These are phyloP conservation scores for Hydrophis major DNA, from an alignment of 2,797 vertebrate species.

Conservation along the genomic window DNA sequence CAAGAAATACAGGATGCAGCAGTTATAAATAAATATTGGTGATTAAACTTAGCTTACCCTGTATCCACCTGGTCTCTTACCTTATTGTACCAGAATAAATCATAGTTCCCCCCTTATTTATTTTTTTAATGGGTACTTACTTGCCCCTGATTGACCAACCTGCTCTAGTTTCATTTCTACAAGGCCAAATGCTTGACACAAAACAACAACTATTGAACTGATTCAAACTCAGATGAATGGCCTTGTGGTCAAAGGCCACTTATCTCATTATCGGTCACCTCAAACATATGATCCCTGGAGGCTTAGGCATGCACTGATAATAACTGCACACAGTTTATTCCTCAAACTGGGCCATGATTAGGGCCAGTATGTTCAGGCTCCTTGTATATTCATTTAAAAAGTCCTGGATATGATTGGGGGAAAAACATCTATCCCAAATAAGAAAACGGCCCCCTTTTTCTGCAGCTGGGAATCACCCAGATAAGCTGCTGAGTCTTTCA, in stretches of 20 bases:
- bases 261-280: not conserved
- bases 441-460: constrained; percentile 31
- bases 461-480: not conserved
- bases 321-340: not conserved
- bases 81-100: not conserved
- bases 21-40: not conserved
- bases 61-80: not conserved
- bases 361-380: not conserved
- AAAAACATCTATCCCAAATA: not conserved
- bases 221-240: constrained; percentile 2
- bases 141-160: not conserved
- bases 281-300: not conserved
- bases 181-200: not conserved
- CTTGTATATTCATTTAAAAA: not conserved
- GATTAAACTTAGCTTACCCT: not conserved
- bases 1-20: not conserved
- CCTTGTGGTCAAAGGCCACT: not conserved
- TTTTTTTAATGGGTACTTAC: not conserved
- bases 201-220: constrained; percentile 17
- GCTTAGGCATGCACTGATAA: not conserved
- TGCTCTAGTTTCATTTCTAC: not conserved
- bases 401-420: not conserved
- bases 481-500: not conserved
- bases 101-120: not conserved
- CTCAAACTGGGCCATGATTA: not conserved